Base-by-base conservation (phyloP, 2,888 invertebrate species). In the Rhagonycha lutea region DNA sequence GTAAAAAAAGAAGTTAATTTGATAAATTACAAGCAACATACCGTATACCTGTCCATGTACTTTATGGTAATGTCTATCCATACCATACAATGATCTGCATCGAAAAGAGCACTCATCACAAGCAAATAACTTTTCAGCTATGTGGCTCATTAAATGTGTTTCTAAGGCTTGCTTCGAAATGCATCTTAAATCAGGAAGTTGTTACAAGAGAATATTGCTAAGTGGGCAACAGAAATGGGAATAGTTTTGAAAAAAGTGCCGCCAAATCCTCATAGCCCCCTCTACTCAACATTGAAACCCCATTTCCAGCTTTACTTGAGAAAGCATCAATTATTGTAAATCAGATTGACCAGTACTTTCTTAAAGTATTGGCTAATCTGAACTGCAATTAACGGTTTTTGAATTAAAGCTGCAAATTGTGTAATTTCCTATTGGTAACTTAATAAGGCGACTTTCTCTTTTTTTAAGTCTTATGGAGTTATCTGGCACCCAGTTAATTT, bases 101-200 rank as follows among this genome's bases (percentile, higher is more conserved):
- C 82, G 80, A 78, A 84, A 90, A 75, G 88, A 87, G 78, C 91
- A 91, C 3, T 84, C 81, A n/a, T 84, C 83, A 80, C 88, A 88
- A 61, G 83, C 83, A 71, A 86, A 82, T 10, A 84, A 77, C 28
- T 84, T 83, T 23, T 86, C 74, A 88, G 86, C 77, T 70, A 84
- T 81, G 82, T 91, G 91, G 0, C 88, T 90, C 14, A 83, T 83
- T 32, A 91, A 85, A 85, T 94, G 94, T 67, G 89, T 89, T 5
- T 88, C 87, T 10, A 94, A 87, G 82, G 93, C 93, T 11, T 88
- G 87, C 84, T 91, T 91, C 18, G 90, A 90, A 1, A 92, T 90
- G 28, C 92, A 91, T 72, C 92, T 92, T 14, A 7, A 76, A 76
- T 61, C n/a, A 47, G 2, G 7, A n/a, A 47, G 7, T 47, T 47